A percentile compares a stretch with the other conserved stretches of the same genome.
phyloP scores from a whole-genome alignment of 2,113 vertebrate species.

The Saguinus imperator region DNA sequence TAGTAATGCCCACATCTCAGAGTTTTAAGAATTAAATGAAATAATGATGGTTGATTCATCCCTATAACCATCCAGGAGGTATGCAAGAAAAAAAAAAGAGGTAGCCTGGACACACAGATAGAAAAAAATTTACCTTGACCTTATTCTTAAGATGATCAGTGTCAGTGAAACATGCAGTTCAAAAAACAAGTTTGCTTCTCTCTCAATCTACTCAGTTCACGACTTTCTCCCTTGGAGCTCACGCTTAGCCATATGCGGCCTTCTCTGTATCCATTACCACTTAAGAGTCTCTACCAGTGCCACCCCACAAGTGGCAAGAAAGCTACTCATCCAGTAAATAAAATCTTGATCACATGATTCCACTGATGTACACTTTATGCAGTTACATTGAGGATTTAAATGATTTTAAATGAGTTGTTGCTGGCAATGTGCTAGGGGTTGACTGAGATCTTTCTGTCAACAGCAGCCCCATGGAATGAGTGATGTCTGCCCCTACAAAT shows the following conservation, averaged over 20 bases:
- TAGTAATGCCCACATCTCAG: background rate
- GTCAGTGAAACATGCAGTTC: background rate
- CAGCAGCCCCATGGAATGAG: background rate
- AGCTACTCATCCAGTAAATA: background rate
- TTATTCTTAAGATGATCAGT: conserved; percentile 45
- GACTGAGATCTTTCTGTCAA: background rate
- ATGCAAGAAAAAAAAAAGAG: background rate
- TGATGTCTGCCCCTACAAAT: background rate
- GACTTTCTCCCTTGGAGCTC: background rate
- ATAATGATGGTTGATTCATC: background rate
- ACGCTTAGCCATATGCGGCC: background rate
- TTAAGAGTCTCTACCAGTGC: background rate
- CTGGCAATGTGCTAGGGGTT: background rate
- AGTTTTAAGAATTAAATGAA: conserved; percentile 8
- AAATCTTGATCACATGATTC: background rate
- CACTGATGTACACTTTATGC: background rate
- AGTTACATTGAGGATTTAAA: background rate
- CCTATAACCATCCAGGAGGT: background rate
- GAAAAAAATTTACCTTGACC: background rate
- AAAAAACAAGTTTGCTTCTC: background rate
- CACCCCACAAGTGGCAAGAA: background rate
- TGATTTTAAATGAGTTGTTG: background rate
- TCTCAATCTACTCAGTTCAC: background rate
- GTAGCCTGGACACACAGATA: background rate
- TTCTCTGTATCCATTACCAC: background rate